A percentile compares a stretch with the other conserved stretches of the same genome.
Evolutionary conservation across 2,113 vertebrate genomes (phyloP).

Genomic region (Geothlypis trichas): DNA sequence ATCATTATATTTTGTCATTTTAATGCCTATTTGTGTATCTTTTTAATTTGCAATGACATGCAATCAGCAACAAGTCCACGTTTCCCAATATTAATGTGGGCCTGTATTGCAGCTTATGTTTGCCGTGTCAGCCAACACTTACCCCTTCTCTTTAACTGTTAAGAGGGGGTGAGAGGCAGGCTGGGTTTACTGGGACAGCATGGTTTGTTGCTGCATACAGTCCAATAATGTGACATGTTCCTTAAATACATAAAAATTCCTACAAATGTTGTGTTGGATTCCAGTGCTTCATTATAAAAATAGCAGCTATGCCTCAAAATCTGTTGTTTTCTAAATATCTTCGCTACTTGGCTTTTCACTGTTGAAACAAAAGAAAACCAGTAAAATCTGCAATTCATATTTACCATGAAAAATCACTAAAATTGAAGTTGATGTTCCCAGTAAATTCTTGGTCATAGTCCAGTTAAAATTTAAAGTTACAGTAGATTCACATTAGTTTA

Average conservation of each 20-base stretch:
- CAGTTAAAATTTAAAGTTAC: slow-evolving; percentile 72
- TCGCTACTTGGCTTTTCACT: background rate
- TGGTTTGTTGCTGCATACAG: slow-evolving; percentile 4
- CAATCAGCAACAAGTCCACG: slow-evolving; percentile 30
- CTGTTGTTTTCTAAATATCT: slow-evolving; percentile 1
- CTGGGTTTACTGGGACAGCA: background rate
- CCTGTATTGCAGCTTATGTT: slow-evolving; percentile 26
- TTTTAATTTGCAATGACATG: slow-evolving; percentile 53
- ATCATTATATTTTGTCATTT: slow-evolving; percentile 68
- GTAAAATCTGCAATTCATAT: slow-evolving; percentile 17
- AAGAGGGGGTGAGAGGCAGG: background rate
- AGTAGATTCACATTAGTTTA: slow-evolving; percentile 84
- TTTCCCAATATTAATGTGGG: slow-evolving; percentile 27
- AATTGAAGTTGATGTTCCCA: slow-evolving; percentile 63
- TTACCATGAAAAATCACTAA: slow-evolving; percentile 61
- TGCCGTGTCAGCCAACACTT: background rate
- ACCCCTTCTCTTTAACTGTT: background rate
- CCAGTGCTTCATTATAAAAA: background rate
- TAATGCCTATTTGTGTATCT: slow-evolving; percentile 66
- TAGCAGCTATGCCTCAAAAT: background rate
- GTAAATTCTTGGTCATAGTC: slow-evolving; percentile 66
- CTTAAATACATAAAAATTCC: slow-evolving; percentile 6
- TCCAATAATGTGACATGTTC: background rate
- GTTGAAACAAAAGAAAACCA: slow-evolving; percentile 57
- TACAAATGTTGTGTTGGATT: background rate